Evolutionary conservation across 2,113 vertebrate genomes (phyloP).

Genomic region (Pterocles orientalis): DNA sequence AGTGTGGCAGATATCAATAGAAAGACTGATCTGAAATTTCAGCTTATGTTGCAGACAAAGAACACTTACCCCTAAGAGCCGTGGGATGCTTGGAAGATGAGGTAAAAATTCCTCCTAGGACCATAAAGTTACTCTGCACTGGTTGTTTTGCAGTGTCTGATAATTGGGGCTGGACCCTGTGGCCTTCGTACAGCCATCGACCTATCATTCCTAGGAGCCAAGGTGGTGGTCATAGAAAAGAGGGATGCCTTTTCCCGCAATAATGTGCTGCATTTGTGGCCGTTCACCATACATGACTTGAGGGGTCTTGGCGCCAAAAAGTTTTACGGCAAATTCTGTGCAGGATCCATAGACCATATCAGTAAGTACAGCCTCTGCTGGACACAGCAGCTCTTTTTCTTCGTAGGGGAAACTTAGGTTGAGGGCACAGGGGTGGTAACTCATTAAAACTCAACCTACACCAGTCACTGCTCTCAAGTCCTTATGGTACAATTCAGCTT

Average conservation of each 20-base stretch:
- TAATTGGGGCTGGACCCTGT: conserved; percentile 97
- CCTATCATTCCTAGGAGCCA: conserved; percentile 91
- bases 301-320: conserved; percentile 96
- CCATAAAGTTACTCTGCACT: not conserved
- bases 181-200: conserved; percentile 97
- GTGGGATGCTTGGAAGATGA: not conserved
- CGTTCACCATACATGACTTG: conserved; percentile 95
- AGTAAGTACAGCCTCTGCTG: conserved; percentile 81
- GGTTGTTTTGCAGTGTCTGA: conserved; percentile 88
- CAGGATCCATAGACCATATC: conserved; percentile 97
- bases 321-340: conserved; percentile 98
- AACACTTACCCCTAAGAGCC: not conserved
- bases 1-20: not conserved
- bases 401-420: not conserved
- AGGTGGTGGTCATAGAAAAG: conserved; percentile 95
- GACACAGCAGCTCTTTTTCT: not conserved
- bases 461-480: not conserved
- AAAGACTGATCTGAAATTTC: not conserved
- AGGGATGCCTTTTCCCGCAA: conserved; percentile 97
- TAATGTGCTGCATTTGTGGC: conserved; percentile 97
- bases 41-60: not conserved
- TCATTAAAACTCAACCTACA: not conserved
- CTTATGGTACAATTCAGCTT: rapidly evolving
- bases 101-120: not conserved
- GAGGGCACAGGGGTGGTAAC: not conserved